A percentile compares a stretch with the other conserved stretches of the same genome.
Evolutionary conservation across 2,888 invertebrate genomes (phyloP).

Genomic region (Hyalella azteca): DNA sequence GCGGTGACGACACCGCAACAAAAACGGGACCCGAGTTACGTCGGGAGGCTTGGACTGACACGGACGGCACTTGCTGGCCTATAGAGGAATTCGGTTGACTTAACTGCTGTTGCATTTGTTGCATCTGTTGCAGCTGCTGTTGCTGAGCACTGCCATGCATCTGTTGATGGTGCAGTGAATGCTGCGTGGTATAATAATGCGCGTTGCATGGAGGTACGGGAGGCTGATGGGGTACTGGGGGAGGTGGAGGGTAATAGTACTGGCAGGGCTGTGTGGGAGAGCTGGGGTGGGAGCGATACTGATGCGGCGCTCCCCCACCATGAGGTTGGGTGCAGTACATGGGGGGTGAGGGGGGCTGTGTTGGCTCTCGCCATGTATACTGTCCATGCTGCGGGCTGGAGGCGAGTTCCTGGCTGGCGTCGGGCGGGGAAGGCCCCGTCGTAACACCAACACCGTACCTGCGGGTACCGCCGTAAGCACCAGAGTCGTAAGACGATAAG

Average conservation of each 20-base stretch:
- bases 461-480: background rate
- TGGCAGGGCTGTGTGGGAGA: conserved; percentile 71
- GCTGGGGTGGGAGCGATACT: conserved; percentile 54
- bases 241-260: conserved; percentile 61
- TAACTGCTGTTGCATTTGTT: conserved; percentile 41
- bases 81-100: conserved; percentile 36
- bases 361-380: conserved; percentile 76
- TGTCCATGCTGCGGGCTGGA: conserved; percentile 84
- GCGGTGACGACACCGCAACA: conserved; percentile 60
- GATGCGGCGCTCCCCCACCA: conserved; percentile 59
- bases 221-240: too few species aligned
- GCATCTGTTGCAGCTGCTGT: conserved; percentile 40
- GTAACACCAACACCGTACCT: conserved; percentile 30
- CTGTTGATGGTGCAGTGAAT: conserved; percentile 30
- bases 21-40: conserved; percentile 52
- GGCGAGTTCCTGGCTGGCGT: conserved; percentile 86
- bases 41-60: conserved; percentile 44
- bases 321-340: conserved; percentile 45
- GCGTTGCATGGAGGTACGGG: background rate
- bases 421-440: too few species aligned
- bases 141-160: background rate
- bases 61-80: conserved; percentile 36
- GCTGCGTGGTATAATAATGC: conserved; percentile 29
- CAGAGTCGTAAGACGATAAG: background rate
- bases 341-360: conserved; percentile 68